These are phyloP conservation scores for Drosophila paramelanica DNA, from an alignment of 2,888 invertebrate species.

Conservation along the genomic window DNA sequence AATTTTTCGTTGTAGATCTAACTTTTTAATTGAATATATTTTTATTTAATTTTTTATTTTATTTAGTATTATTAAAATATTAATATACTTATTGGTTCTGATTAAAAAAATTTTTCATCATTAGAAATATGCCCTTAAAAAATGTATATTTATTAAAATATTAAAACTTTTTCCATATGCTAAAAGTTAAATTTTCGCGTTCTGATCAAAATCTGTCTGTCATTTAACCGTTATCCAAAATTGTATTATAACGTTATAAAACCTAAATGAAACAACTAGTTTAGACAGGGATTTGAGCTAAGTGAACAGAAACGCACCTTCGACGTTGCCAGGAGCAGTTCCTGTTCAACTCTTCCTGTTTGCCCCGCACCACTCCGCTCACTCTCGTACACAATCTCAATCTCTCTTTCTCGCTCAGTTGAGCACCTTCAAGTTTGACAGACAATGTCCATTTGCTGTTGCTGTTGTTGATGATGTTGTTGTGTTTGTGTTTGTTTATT, in stretches of 20 bases:
- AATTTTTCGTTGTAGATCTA: too few species aligned
- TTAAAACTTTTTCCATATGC: too few species aligned
- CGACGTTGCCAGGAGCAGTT: neutral
- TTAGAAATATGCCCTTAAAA: too few species aligned
- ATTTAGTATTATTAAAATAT: too few species aligned
- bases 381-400: too few species aligned
- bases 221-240: neutral
- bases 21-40: too few species aligned
- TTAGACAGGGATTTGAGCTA: neutral
- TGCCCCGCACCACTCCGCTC: neutral
- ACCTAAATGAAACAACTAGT: constrained; percentile 15
- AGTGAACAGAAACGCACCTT: neutral
- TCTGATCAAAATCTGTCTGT: neutral
- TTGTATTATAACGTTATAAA: neutral
- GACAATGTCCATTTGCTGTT: constrained; percentile 5
- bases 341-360: neutral
- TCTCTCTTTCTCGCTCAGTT: neutral
- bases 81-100: too few species aligned
- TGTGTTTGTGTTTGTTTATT: constrained; percentile 38
- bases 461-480: constrained; percentile 9
- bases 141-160: too few species aligned
- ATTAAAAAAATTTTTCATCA: too few species aligned
- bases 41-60: too few species aligned
- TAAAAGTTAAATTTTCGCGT: neutral
- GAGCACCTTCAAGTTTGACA: constrained; percentile 7